These are phyloP conservation scores for Peromyscus polionotus DNA, from an alignment of 2,113 vertebrate genomes.

Conservation along the genomic window DNA sequence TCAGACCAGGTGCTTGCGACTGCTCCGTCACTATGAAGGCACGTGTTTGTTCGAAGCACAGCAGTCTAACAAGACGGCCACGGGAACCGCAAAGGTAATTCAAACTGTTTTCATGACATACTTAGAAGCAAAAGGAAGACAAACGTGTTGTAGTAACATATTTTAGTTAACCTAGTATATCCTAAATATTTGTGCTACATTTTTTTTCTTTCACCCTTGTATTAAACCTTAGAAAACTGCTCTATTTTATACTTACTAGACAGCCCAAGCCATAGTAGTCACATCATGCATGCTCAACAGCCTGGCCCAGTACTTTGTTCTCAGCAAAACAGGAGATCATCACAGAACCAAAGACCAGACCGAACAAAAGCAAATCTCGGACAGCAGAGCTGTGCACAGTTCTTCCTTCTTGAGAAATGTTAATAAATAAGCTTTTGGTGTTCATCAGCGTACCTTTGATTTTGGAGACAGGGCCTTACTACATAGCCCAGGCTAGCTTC, in stretches of 20 bases:
- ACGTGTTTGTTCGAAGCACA: neutral
- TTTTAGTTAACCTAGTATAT: neutral
- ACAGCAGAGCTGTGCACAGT: neutral
- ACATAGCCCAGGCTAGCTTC: neutral
- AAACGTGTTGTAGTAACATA: neutral
- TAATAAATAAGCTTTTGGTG: neutral
- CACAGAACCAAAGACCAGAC: neutral
- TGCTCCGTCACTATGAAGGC: neutral
- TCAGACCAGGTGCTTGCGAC: neutral
- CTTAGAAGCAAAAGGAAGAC: neutral
- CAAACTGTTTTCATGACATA: neutral
- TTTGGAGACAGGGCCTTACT: neutral
- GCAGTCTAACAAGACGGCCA: neutral
- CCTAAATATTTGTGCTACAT: neutral
- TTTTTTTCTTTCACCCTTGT: neutral
- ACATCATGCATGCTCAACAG: accelerated
- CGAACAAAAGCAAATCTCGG: neutral
- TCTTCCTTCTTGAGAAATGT: neutral
- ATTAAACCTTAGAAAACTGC: neutral
- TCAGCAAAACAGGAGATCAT: constrained; percentile 1
- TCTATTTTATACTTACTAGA: neutral
- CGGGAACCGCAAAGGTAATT: neutral
- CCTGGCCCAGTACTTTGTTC: neutral
- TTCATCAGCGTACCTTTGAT: neutral
- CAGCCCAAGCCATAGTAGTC: neutral